Base-by-base conservation (phyloP, 1,140 invertebrate species). In the Ctenoplectra terminalis region DNA sequence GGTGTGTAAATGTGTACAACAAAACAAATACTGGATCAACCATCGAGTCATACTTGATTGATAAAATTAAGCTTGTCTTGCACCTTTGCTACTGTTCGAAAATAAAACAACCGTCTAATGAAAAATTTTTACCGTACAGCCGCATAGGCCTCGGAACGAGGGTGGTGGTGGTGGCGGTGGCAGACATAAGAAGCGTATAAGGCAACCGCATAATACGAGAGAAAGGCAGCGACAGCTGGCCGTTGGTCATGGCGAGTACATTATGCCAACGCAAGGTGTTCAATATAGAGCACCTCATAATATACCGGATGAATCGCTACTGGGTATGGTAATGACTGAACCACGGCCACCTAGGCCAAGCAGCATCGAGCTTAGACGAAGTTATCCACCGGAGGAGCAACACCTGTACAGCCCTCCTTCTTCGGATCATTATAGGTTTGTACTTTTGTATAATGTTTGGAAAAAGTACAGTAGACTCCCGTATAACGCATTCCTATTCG, bases 141-240 rank as follows among this genome's bases (percentile, higher is more conserved):
- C 95, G 48, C 95, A 96, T 87, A 94, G 95, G 89, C 95, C 95
- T 82, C 93, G 95, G 84, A 94, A 94, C 70, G 95, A 95, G 87
- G 95, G 94, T 48, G 93, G 95, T 29, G 87, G 92, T 9, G 87
- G 91, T 43, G 88, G 93, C 40, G 95, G 95, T 43, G 95, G 95
- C 78, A 94, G 97, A 66, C 96, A 97, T 89, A 97, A 97, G 92
- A 97, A 97, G 90, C 95, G 96, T 69, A 97, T 98, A 9, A 95
- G 98, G 48, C 96, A 97, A 82, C 97, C 97, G 40, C 96, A 97
- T 89, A 98, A 97, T 83, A 98, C 98, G 1, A 95, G 97, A 83
- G 98, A 98, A 90, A 95, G 97, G 81, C 97, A 98, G 90, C 95
- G 96, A 89, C 97, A 98, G 89, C 95, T 97, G 54, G 98, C 96